A percentile compares a stretch with the other conserved stretches of the same genome.
Evolutionary conservation across 2,888 invertebrate genomes (phyloP).

Genomic region (Amiota minor): DNA sequence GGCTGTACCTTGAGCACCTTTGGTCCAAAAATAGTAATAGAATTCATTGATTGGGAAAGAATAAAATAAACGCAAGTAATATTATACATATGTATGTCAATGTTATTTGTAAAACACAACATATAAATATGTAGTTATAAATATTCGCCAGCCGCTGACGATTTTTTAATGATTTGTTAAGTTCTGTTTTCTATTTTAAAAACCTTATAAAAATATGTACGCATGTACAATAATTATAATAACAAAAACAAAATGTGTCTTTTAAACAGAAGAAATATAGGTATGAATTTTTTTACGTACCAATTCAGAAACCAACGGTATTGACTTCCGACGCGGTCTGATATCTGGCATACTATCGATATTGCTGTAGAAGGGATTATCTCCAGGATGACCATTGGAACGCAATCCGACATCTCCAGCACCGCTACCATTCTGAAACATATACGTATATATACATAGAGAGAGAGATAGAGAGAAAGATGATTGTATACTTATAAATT

Average conservation of each 20-base stretch:
- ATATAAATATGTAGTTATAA: not conserved
- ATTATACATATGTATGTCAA: constrained; percentile 12
- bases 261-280: constrained; percentile 11
- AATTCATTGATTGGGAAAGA: not conserved
- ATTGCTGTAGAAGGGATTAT: constrained; percentile 99
- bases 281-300: constrained; percentile 79
- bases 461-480: too few species aligned
- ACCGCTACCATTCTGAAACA: constrained; percentile 84
- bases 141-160: not conserved
- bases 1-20: constrained; percentile 73
- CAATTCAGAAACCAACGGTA: constrained; percentile 98
- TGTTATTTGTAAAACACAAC: not conserved
- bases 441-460: too few species aligned
- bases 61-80: constrained; percentile 24
- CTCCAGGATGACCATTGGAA: constrained; percentile 90
- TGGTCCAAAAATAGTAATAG: constrained; percentile 53
- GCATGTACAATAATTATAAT: not conserved
- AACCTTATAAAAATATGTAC: not conserved
- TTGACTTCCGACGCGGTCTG: constrained; percentile 95
- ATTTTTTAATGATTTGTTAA: not conserved
- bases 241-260: not conserved
- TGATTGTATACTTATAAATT: too few species aligned
- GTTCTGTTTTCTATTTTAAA: too few species aligned
- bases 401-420: constrained; percentile 85
- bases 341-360: constrained; percentile 99